Evolutionary conservation across 2,113 vertebrate species (phyloP), one percentile per base, ranked within the genome.

Genomic region (Pedionomus torquatus): DNA sequence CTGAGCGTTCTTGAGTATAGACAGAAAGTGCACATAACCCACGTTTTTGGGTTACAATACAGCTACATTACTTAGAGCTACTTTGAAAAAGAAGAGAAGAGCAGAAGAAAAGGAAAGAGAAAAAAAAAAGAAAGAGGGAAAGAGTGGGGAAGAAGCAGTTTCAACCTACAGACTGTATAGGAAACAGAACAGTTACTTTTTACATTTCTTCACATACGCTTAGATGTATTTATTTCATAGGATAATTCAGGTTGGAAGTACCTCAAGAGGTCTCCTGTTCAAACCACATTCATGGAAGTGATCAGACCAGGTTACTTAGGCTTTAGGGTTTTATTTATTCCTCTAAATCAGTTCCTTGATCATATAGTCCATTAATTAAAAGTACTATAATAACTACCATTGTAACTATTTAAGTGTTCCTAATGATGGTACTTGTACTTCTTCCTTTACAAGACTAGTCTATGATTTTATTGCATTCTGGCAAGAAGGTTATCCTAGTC

Each of bases 61-160:
- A 70, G 20, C 25, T 58, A 72, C 33, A 75, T 10, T 41, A 41
- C 41, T 41, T 13, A 41, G 10, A n/a, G 21, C 13, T 55, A 65
- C 6, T 76, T 61, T 39, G 1, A 37, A 30, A 61, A 69, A 71
- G 12, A 35, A 81, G 70, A 48, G 9, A 7, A 57, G 10, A 43
- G 13, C 9, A 77, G 14, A 69, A 44, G 23, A 66, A 52, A 86
- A 37, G 9, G 15, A 41, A 63, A n/a, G 9, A 33, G 31, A 1
- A 23, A 10, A 3, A 39, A 10, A 13, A 23, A 9, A 10, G 46
- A 5, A 2, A 5, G 1, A 6, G 17, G 30, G 8, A 25, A 24
- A n/a, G 13, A 1, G 1, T 17, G 19, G 7, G 3, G 3, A 28
- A 65, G 3, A 20, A 5, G 5, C 14, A 51, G 1, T 77, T 83